Percentiles rank a stretch among this genome's conserved stretches.
Evolutionary conservation across 2,888 invertebrate species (phyloP).

Genomic region (Bugulina stolonifera): DNA sequence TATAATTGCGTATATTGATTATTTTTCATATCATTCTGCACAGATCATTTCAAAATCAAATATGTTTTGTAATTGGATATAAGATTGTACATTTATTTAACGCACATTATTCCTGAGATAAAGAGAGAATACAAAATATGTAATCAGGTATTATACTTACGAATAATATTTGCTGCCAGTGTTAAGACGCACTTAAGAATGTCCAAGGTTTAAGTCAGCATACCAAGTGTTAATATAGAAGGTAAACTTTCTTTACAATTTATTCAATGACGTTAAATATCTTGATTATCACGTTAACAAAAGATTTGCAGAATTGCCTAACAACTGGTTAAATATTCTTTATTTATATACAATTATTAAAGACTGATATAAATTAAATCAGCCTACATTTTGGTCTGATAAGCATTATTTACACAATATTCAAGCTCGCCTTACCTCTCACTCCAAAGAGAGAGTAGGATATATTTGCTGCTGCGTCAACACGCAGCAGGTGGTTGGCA

Average conservation of each 20-base stretch:
- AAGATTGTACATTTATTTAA: background rate
- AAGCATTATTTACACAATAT: no score
- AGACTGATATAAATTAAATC: no score
- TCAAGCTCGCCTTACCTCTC: no score
- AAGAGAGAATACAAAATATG: background rate
- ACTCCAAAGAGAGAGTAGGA: no score
- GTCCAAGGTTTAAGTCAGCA: no score
- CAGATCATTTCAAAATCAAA: background rate
- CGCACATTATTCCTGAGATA: background rate
- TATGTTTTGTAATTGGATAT: background rate
- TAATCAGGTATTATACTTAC: background rate
- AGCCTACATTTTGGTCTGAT: no score
- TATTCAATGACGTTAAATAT: background rate
- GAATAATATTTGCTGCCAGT: background rate
- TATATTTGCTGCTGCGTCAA: no score
- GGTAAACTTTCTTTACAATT: background rate
- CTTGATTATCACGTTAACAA: background rate
- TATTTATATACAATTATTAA: background rate
- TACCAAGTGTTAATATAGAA: no score
- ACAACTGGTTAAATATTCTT: background rate
- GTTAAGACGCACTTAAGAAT: no score
- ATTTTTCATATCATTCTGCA: background rate
- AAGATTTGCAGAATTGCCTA: background rate
- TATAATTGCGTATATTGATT: background rate
- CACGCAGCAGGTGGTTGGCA: no score